These are phyloP conservation scores for Charaxes varanes DNA, from an alignment of 1,140 invertebrate genomes.

Conservation along the genomic window DNA sequence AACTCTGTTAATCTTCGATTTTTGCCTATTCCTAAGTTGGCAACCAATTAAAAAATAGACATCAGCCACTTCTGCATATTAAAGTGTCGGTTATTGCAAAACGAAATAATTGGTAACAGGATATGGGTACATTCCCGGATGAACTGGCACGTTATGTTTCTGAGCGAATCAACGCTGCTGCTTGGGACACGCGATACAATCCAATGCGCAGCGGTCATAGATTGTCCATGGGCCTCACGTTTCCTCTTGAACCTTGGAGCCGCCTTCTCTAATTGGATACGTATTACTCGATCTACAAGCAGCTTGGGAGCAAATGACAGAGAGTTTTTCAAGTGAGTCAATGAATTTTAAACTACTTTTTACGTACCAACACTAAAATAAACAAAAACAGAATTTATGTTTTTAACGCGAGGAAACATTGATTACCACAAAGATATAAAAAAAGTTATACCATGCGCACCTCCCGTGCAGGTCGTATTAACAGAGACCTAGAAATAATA, in stretches of 20 bases:
- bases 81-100: no score
- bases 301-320: conserved; percentile 26
- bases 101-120: no score
- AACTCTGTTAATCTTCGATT: no score
- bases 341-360: conserved; percentile 1
- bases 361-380: neutral
- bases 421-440: no score
- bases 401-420: no score
- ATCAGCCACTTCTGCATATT: no score
- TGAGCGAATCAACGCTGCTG: conserved; percentile 45
- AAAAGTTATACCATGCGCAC: no score
- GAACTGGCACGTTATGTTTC: conserved; percentile 42
- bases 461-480: no score
- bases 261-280: conserved; percentile 43
- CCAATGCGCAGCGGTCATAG: conserved; percentile 36
- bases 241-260: conserved; percentile 38
- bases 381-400: neutral
- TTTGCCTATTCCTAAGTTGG: no score
- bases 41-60: neutral
- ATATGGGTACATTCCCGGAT: conserved; percentile 53
- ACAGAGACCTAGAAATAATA: no score
- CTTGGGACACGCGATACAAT: conserved; percentile 43
- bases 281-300: conserved; percentile 26
- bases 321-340: conserved; percentile 50
- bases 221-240: conserved; percentile 49